Evolutionary conservation across 2,797 vertebrate genomes (phyloP).

Genomic region (Coregonus ussuriensis): DNA sequence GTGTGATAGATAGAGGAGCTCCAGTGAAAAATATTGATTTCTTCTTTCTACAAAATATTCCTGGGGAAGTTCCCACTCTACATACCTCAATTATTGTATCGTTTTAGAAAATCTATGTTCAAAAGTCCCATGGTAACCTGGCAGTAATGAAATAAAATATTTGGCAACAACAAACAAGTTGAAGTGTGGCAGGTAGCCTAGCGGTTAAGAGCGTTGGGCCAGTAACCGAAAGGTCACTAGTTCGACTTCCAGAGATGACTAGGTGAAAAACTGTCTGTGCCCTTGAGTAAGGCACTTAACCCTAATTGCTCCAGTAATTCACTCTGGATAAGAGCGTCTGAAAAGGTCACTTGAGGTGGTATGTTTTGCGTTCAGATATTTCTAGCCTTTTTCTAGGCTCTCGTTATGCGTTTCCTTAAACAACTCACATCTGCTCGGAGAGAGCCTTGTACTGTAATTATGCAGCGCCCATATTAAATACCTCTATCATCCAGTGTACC

Average conservation of each 20-base stretch:
- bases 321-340: conserved; percentile 1
- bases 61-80: not conserved
- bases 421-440: conserved; percentile 56
- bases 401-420: conserved; percentile 34
- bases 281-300: no score
- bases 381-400: conserved; percentile 36
- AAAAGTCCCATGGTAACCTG: not conserved
- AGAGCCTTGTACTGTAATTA: conserved; percentile 57
- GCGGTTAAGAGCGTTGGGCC: no score
- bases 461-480: conserved; percentile 58
- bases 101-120: conserved; percentile 1
- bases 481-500: conserved; percentile 63
- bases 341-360: conserved; percentile 37
- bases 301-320: no score
- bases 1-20: not conserved
- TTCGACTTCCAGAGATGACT: no score
- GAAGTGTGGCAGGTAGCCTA: no score
- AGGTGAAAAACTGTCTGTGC: no score
- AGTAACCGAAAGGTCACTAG: no score
- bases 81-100: not conserved
- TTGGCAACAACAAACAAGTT: not conserved
- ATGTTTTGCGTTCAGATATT: conserved; percentile 25
- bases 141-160: not conserved
- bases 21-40: not conserved
- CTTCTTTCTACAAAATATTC: not conserved